Base-by-base conservation (phyloP, 2,113 vertebrate genomes). In the Cryptotis parvus region DNA sequence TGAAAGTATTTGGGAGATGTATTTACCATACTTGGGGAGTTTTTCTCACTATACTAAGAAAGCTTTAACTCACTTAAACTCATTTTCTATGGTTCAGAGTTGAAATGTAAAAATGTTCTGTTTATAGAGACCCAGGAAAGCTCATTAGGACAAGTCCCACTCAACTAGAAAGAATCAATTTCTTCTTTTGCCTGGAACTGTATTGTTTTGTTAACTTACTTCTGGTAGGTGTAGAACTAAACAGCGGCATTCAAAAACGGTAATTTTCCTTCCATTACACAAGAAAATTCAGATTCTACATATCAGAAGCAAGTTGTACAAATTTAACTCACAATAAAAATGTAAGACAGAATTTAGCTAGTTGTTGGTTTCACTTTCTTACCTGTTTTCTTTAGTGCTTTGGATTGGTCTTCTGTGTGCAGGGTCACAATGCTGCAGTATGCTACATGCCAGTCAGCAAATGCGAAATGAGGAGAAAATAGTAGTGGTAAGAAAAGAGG, bases 291-390 rank as follows among this genome's bases (percentile, higher is more conserved):
- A 39, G 12, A 15, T 12, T 79, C 72, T 58, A 29, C 43, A 72
- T 33, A 58, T 80, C 76, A 88, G 31, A 41, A 22, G 35, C n/a
- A 22, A 4, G 35, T 4, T 63, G 15, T 75, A 33, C 22, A 88
- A n/a, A 75, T 26, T 4, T 35, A 24, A 39, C 4, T 2, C 22
- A 33, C 29, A 16, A 76, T 63, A n/a, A 63, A 58, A 73, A 80
- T 26, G 6, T 39, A 49, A 39, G n/a, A 11, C 2, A 5, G 12
- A 26, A 20, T 1, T 69, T n/a, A n/a, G n/a, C 9, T 26, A 16
- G n/a, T 65, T 35, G 9, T 20, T 76, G 29, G 22, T 31, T 95
- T 90, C 63, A n/a, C n/a, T n/a, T n/a, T 58, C 31, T 79, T 75
- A 3, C 16, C 14, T 8, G 20, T 58, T 11, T 79, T 6, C 22